Base-by-base conservation (phyloP, 2,888 invertebrate genomes). In the Coremacera marginata region DNA sequence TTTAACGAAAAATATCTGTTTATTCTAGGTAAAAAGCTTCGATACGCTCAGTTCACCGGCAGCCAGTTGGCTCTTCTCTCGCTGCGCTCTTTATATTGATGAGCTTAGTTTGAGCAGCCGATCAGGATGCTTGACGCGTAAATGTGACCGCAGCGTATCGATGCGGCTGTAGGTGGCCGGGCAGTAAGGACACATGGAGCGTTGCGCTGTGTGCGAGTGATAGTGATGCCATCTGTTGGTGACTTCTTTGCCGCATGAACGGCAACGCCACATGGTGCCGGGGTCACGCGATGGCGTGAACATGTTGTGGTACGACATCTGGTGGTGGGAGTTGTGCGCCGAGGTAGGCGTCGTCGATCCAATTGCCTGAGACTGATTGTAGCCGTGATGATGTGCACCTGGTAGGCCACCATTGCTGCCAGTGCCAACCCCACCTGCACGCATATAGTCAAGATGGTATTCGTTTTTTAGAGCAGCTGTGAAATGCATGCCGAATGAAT, bases 211-310 rank as follows among this genome's bases (percentile, higher is more conserved):
- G 90, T 95, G 95, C 84, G 94, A 94, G 90, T 95, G 95, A 91
- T 93, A 95, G 91, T 95, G 95, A 90, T 95, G 95, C 95, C 95
- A 95, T 90, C 95, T 92, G 91, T 95, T 95, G 89, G 95, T 94
- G 82, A 95, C 95, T 91, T 95, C 94, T 91, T 95, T 95, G 89
- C 94, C 94, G 91, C 95, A 95, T 52, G 94, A 93, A 88, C 94
- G 93, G 90, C 95, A 95, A 88, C 93, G 93, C 94, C 95, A 95
- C 88, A 94, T 91, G 82, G 94, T 92, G 74, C 94, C 92, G 84
- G 93, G 94, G 88, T 92, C 93, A 80, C 93, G 91, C 78, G 93
- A 91, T 84, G 93, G 93, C 85, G 93, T 93, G 90, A 95, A 95
- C 95, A 95, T 95, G 91, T 94, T 94, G 91, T 95, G 94, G 92